Base-by-base conservation (phyloP, 2,113 vertebrate genomes). In the Setophaga coronata region DNA sequence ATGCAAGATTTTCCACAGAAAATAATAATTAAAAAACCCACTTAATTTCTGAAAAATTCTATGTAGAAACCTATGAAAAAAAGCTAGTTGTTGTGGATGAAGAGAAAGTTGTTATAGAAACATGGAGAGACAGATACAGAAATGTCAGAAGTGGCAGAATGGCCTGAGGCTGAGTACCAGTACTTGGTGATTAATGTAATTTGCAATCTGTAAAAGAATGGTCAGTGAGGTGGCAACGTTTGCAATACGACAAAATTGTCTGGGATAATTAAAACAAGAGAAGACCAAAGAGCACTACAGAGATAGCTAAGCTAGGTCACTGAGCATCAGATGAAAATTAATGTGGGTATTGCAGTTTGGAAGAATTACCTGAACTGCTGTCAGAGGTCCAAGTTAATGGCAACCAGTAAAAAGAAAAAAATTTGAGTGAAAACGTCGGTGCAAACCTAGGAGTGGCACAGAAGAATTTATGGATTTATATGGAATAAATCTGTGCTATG, bases 181-280 rank as follows among this genome's bases (percentile, higher is more conserved):
- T 62, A 80, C 74, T 85, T 2, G 4, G 74, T 90, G 82, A 92
- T 94, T 93, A 88, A 93, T 88, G 47, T 34, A 94, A 86, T 66
- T 91, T 69, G 79, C 50, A 83, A 23, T 73, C 51, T 90, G 79
- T 82, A 91, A 93, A 83, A 82, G 74, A 91, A 91, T 69, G 74
- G 85, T 84, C 82, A 85, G 78, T 73, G 87, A 94, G 82, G 74
- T 93, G 85, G 62, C 78, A 94, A 89, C 4, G 0, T 80, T 95
- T 93, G 78, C 84, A 88, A 65, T 70, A 85, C 3, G 34, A 93
- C 87, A 91, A 28, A 93, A 91, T 82, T 80, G 54, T 96, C 90
- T 73, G 66, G 13, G 66, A 79, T 97, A 96, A 93, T 96, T 97
- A 96, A 90, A 89, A 90, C 12, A 42, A 91, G 61, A 82, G 36